A percentile compares a stretch with the other conserved stretches of the same genome.
Conservation (phyloP, 1,140 invertebrate genomes). For the Papilio xuthus region DNA sequence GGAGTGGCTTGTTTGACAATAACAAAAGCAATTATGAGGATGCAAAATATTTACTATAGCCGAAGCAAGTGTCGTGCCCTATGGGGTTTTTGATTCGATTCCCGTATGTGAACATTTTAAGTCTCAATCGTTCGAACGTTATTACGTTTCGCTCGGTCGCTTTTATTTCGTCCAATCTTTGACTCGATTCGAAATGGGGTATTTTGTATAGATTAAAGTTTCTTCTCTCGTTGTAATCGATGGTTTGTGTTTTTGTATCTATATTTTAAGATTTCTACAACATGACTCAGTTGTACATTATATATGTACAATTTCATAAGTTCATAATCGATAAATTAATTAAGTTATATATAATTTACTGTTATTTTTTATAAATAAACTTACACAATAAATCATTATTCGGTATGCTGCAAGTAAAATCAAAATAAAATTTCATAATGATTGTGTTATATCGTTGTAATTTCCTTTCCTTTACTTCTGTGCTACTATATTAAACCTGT, state of each 20-base stretch:
- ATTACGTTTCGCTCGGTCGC: conserved; percentile 22
- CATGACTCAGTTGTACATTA: no score
- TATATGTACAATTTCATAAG: no score
- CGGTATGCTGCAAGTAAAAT: neutral
- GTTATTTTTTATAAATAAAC: no score
- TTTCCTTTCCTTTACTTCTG: neutral
- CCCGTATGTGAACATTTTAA: conserved; percentile 30
- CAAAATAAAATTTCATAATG: neutral
- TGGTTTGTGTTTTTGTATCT: neutral
- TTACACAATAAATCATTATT: no score
- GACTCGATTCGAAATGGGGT: conserved; percentile 4
- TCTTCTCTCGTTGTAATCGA: neutral
- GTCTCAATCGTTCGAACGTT: conserved; percentile 24
- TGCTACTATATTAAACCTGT: neutral
- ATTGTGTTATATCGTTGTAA: neutral
- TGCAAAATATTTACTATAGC: conserved; percentile 9
- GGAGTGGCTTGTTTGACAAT: neutral
- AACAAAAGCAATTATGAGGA: conserved; percentile 5
- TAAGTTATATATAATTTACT: no score
- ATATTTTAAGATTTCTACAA: no score
- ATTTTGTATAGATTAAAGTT: neutral
- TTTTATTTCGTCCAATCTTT: conserved; percentile 30
- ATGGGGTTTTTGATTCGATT: conserved; percentile 3
- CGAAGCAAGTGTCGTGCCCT: neutral
- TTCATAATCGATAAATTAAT: no score